Evolutionary conservation across 2,888 invertebrate genomes (phyloP).

Genomic region (Pseudanteris insignis): DNA sequence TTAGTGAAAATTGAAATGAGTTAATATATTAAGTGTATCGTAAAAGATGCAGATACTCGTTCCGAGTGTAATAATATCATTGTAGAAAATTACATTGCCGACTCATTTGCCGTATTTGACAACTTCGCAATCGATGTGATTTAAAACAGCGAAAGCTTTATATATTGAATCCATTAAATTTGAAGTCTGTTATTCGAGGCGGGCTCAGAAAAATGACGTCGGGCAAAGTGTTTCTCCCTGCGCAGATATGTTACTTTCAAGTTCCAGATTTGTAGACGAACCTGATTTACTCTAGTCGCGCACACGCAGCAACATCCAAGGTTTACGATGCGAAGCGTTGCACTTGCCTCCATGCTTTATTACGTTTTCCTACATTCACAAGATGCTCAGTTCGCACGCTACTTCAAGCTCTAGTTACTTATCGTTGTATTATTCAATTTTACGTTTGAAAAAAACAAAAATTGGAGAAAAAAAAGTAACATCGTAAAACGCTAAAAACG

Average conservation of each 20-base stretch:
- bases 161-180: too few species aligned
- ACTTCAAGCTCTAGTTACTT: slow-evolving; percentile 19
- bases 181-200: slow-evolving; percentile 11
- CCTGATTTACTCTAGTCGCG: slow-evolving; percentile 50
- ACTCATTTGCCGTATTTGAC: too few species aligned
- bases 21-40: too few species aligned
- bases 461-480: too few species aligned
- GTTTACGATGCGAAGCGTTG: slow-evolving; percentile 48
- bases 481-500: too few species aligned
- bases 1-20: too few species aligned
- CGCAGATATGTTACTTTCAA: slow-evolving; percentile 28
- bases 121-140: too few species aligned
- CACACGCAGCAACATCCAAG: slow-evolving; percentile 47
- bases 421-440: slow-evolving; percentile 25
- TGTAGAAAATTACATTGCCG: too few species aligned
- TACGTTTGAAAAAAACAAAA: too few species aligned
- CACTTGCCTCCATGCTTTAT: slow-evolving; percentile 49
- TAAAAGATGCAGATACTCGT: too few species aligned
- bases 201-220: slow-evolving; percentile 18
- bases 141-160: too few species aligned
- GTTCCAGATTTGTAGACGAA: slow-evolving; percentile 47
- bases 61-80: too few species aligned
- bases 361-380: slow-evolving; percentile 33
- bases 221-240: slow-evolving; percentile 23
- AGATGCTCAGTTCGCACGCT: slow-evolving; percentile 27